Conservation (phyloP, 2,113 vertebrate genomes). For the Ctenomys sociabilis region DNA sequence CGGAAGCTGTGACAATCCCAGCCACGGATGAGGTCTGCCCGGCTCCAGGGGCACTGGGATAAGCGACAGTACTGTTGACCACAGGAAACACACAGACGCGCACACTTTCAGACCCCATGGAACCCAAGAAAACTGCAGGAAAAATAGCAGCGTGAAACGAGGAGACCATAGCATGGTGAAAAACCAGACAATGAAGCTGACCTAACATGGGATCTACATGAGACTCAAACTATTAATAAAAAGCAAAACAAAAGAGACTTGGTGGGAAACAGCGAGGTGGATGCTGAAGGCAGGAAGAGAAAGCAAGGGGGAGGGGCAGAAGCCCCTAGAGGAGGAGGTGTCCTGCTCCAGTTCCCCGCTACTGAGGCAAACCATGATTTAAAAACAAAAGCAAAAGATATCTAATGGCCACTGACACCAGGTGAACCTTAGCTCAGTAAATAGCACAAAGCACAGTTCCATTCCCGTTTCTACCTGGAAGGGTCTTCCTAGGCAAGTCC, state of each 20-base stretch:
- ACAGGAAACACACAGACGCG: accelerated
- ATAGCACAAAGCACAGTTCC: accelerated
- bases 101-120: not conserved
- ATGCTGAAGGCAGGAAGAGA: not conserved
- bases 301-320: not conserved
- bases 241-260: not conserved
- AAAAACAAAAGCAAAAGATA: not conserved
- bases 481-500: not conserved
- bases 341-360: not conserved
- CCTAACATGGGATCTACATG: not conserved
- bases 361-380: not conserved
- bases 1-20: too few species aligned
- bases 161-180: not conserved
- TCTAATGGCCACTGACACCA: accelerated
- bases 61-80: accelerated
- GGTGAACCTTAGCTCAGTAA: accelerated
- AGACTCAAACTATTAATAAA: not conserved
- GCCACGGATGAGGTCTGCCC: not conserved
- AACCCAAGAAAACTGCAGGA: not conserved
- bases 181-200: too few species aligned
- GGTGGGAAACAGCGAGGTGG: not conserved
- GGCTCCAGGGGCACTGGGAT: accelerated
- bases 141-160: not conserved
- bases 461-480: accelerated
- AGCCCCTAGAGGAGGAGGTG: not conserved